phyloP scores from a whole-genome alignment of 2,113 vertebrate genomes.

The Psilopogon haemacephalus region DNA sequence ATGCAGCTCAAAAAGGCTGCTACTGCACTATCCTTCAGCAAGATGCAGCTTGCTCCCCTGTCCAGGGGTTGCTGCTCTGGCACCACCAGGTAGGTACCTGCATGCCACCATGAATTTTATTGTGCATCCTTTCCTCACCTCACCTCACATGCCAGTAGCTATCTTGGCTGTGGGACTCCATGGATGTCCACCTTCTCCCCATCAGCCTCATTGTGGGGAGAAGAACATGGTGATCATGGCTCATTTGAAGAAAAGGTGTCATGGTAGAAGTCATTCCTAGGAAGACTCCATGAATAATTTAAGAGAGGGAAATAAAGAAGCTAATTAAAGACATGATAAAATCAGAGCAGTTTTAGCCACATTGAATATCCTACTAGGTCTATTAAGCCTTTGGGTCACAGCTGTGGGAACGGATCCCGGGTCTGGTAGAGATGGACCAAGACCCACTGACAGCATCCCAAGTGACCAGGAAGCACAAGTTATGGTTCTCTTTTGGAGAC shows the following conservation, averaged over 20 bases:
- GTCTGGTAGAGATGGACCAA: not conserved
- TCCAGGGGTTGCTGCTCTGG: not conserved
- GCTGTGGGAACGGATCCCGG: not conserved
- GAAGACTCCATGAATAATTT: not conserved
- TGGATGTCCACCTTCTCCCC: not conserved
- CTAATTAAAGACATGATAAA: constrained; percentile 39
- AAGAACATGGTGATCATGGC: not conserved
- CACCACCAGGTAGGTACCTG: accelerated
- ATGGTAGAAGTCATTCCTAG: not conserved
- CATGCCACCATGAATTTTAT: not conserved
- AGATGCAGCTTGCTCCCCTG: not conserved
- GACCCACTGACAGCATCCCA: not conserved
- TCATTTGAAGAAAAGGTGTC: not conserved
- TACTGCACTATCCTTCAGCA: not conserved
- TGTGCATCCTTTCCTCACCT: not conserved
- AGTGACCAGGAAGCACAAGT: not conserved
- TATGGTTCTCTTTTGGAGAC: not conserved
- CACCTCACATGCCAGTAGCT: accelerated
- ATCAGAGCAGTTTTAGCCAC: constrained; percentile 40
- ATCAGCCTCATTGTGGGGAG: not conserved
- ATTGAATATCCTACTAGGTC: not conserved
- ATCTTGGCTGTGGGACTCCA: not conserved
- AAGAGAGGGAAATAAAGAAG: not conserved
- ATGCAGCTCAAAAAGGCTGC: accelerated
- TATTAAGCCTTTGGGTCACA: not conserved